Base-by-base conservation (phyloP, 1,140 invertebrate species). In the Drosophila busckii region DNA sequence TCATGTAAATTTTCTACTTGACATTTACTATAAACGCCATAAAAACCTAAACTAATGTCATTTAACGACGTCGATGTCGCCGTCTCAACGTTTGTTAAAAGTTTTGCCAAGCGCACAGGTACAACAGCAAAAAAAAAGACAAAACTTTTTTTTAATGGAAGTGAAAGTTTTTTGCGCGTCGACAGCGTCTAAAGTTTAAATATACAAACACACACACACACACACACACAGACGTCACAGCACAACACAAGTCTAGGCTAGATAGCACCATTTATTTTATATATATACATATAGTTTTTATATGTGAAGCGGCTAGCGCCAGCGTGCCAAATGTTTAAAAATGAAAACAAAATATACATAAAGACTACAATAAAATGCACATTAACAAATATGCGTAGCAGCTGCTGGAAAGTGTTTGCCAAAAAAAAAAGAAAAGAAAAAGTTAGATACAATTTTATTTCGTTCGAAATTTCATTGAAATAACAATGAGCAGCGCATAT, bases 41-140 rank as follows among this genome's bases (percentile, higher is more conserved):
- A 80, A 78, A n/a, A 78, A 80, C 75, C 65, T 69, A 69, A 67
- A 63, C 75, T 73, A 80, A 73, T 80, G 75, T 80, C 75, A 69
- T 82, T 82, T 82, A 80, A 73, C 75, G 54, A 60, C 42, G 45
- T 46, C 49, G 22, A 20, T 23, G 42, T 23, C 50, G 38, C 10
- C 28, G 12, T 13, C 42, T n/a, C n/a, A n/a, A 55, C 41, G 48
- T 37, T 42, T 52, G 55, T 17, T 20, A 29, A 9, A 20, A 20
- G 45, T 50, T 58, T 26, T 41, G 53, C 54, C 46, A 41, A 50
- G 56, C 41, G 55, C 44, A 40, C 64, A 48, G 25, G 52, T 42
- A 66, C 44, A 52, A 9, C 37, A 22, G 34, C 8, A 41, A 26
- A 29, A 13, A 35, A 1, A 35, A 1, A 35, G 22, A 63, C 38